These are phyloP conservation scores for Aphelinus certus DNA, from an alignment of 1,140 invertebrate species.

Conservation along the genomic window DNA sequence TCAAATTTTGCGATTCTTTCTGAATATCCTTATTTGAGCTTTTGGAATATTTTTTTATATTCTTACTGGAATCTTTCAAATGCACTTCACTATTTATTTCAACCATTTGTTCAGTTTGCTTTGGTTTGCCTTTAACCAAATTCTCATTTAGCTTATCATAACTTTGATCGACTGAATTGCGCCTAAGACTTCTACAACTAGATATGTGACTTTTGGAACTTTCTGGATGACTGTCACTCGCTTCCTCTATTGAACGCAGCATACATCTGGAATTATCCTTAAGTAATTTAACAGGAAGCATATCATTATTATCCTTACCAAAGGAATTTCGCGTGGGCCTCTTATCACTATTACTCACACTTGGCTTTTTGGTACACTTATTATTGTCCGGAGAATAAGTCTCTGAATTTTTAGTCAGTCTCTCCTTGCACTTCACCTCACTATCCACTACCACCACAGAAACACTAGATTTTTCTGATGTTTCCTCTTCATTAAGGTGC, in stretches of 20 bases:
- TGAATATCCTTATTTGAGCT: conserved; percentile 11
- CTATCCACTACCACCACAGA: background rate
- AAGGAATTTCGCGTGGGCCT: conserved; percentile 8
- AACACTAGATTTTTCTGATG: too few relatives aligned
- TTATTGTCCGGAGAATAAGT: conserved; percentile 13
- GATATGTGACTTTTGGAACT: conserved; percentile 27
- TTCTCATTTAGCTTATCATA: background rate
- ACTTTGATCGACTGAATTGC: conserved; percentile 18
- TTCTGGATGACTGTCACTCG: conserved; percentile 7
- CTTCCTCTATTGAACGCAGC: background rate
- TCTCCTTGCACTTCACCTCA: conserved; percentile 24
- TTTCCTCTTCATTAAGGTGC: too few relatives aligned
- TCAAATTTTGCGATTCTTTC: background rate
- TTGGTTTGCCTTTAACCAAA: conserved; percentile 4
- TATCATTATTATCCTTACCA: conserved; percentile 33
- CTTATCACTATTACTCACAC: conserved; percentile 12
- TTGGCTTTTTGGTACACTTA: conserved; percentile 28
- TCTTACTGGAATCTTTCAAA: background rate
- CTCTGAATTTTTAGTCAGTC: conserved; percentile 25
- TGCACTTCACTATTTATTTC: background rate
- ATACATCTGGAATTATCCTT: conserved; percentile 20
- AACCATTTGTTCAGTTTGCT: background rate
- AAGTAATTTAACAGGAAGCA: conserved; percentile 28
- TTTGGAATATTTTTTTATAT: conserved; percentile 24
- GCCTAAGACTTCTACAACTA: conserved; percentile 18